Base-by-base conservation (phyloP, 1,140 invertebrate species). In the Brachionus rotundiformis region DNA sequence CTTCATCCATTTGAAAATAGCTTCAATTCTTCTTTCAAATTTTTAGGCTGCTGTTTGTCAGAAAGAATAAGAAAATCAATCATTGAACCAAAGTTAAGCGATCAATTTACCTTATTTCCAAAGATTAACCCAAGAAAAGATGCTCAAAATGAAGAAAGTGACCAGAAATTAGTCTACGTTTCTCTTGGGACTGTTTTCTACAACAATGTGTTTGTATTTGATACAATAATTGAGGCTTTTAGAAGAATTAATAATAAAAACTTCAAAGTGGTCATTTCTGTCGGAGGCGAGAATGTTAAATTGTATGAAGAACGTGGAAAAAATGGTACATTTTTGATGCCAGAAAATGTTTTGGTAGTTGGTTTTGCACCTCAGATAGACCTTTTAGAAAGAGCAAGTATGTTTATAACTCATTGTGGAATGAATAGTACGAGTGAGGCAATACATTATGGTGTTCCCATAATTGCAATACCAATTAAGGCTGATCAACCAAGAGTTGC, bases 391-490 rank as follows among this genome's bases (percentile, higher is more conserved):
- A 31, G 76, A 31, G 41, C 76, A 13, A 10, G 25, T 63, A 11
- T 79, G 36, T 79, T 79, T 54, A 79, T 79, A 29, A 79, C 76
- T n/a, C 76, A 79, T 54, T 54, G 47, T 63, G 76, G 76, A 54
- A 79, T 79, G 76, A 79, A 79, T 29, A 59, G 47, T 16, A 49
- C 54, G 11, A 79, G 76, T 39, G 76, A 79, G 10, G 47, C 76
- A 3, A 31, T 79, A 11, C 47, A 79, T 79, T 79, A 54, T 63
- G 76, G 76, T 33, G 76, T 79, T 23, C 76, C 76, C 11, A 54
- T 79, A 19, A 79, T 79, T 19, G 29, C 44, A 8, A 19, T 79
- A 23, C 76, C 76, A 27, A 59, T 79, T 31, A 54, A 19, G 13
- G 76, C 29, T 2, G 76, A 79, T 54, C 76, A 79, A 25, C 76